Conservation (phyloP, 2,113 vertebrate genomes). For the Dolichallabes microphthalmus region DNA sequence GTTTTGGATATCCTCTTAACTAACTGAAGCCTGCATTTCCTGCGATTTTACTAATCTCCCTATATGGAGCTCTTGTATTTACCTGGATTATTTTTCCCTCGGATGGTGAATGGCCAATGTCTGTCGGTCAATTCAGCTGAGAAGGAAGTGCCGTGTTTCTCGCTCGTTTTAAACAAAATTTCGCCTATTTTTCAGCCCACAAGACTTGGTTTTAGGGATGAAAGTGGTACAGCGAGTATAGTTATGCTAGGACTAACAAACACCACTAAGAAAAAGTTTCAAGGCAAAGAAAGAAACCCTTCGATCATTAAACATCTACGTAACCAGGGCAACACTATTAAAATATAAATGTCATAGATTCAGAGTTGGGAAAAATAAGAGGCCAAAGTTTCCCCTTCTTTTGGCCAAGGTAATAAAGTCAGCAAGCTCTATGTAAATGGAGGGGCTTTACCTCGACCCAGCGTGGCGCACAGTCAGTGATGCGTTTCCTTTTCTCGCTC, state of each 20-base stretch:
- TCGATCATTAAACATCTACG: constrained; percentile 74
- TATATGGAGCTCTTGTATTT: not conserved
- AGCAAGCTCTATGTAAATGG: constrained; percentile 73
- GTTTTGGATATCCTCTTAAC: not conserved
- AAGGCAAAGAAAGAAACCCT: constrained; percentile 68
- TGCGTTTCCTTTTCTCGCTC: constrained; percentile 56
- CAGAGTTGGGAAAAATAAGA: constrained; percentile 3
- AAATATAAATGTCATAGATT: constrained; percentile 88
- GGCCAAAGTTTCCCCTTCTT: constrained; percentile 45
- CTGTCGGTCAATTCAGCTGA: not conserved
- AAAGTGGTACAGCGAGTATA: not conserved
- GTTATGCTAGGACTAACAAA: not conserved
- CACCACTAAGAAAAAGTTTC: constrained; percentile 26
- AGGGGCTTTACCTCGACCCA: constrained; percentile 29
- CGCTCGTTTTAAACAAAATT: constrained; percentile 4
- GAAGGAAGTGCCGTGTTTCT: constrained; percentile 4
- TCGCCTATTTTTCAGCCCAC: not conserved
- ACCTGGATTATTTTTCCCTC: constrained; percentile 3
- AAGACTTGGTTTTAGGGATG: not conserved
- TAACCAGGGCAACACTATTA: constrained; percentile 80
- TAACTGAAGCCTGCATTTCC: not conserved
- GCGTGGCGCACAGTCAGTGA: constrained; percentile 56
- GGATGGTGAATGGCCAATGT: constrained; percentile 8
- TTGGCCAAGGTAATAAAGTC: constrained; percentile 75
- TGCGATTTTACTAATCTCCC: constrained; percentile 12